A percentile compares a stretch with the other conserved stretches of the same genome.
Conservation (phyloP, 2,113 vertebrate genomes). For the Bufo bufo region DNA sequence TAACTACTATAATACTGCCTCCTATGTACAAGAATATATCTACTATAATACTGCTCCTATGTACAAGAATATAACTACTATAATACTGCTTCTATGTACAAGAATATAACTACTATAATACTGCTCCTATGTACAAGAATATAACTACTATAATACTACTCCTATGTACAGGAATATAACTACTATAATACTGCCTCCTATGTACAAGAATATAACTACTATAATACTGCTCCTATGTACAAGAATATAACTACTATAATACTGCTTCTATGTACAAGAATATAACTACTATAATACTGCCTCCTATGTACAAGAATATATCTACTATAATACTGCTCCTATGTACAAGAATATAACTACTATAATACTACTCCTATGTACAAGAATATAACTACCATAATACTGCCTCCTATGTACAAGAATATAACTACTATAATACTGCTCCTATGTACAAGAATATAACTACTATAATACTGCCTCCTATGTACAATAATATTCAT, state of each 20-base stretch:
- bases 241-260: slow-evolving; percentile 8
- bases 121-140: background rate
- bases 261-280: background rate
- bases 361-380: background rate
- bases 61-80: slow-evolving; percentile 8
- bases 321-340: background rate
- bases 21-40: background rate
- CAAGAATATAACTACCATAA: background rate
- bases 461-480: slow-evolving; percentile 10
- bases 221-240: background rate
- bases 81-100: background rate
- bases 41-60: background rate
- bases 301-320: background rate
- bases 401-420: background rate
- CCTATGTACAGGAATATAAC: slow-evolving; percentile 1
- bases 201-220: slow-evolving; percentile 1
- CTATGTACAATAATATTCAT: background rate
- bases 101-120: slow-evolving; percentile 1
- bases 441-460: background rate
- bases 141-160: background rate
- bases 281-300: slow-evolving; percentile 8
- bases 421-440: slow-evolving; percentile 1
- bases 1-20: slow-evolving; percentile 11
- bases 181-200: slow-evolving; percentile 12
- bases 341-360: background rate